Conservation (phyloP, 2,888 invertebrate species). For the Chrysolina americana region DNA sequence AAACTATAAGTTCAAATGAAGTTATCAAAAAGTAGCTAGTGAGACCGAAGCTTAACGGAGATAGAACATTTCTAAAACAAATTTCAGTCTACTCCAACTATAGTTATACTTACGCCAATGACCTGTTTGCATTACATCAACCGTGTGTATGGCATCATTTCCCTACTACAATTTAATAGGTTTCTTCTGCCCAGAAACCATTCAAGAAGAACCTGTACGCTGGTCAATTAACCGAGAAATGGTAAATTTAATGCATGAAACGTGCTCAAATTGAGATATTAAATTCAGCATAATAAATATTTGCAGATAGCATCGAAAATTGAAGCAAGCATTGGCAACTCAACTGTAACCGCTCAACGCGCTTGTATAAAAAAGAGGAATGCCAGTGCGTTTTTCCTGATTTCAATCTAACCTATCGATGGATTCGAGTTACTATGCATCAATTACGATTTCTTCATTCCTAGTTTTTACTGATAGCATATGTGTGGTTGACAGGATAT, state of each 20-base stretch:
- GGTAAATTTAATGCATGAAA: slow-evolving; percentile 38
- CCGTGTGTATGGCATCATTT: background rate
- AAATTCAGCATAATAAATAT: slow-evolving; percentile 46
- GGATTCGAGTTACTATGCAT: background rate
- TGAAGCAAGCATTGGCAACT: slow-evolving; percentile 13
- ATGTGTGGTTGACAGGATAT: too few species aligned
- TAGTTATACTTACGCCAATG: too few species aligned
- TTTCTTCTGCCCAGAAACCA: background rate
- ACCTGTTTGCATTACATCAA: background rate
- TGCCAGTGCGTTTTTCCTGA: slow-evolving; percentile 7
- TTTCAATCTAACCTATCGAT: slow-evolving; percentile 22
- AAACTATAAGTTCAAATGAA: too few species aligned
- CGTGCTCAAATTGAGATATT: slow-evolving; percentile 47
- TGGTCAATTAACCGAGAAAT: slow-evolving; percentile 38
- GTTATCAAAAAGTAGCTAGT: too few species aligned
- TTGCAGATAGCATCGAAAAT: slow-evolving; percentile 42
- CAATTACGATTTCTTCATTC: background rate
- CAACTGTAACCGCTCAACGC: slow-evolving; percentile 16
- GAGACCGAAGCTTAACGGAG: too few species aligned
- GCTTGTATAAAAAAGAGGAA: slow-evolving; percentile 10
- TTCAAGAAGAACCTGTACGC: slow-evolving; percentile 26
- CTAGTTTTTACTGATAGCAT: too few species aligned
- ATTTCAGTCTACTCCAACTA: too few species aligned
- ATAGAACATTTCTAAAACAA: too few species aligned
- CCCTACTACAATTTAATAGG: background rate